A percentile compares a stretch with the other conserved stretches of the same genome.
phyloP scores from a whole-genome alignment of 2,888 invertebrate species.

The Ecdyonurus torrentis region DNA sequence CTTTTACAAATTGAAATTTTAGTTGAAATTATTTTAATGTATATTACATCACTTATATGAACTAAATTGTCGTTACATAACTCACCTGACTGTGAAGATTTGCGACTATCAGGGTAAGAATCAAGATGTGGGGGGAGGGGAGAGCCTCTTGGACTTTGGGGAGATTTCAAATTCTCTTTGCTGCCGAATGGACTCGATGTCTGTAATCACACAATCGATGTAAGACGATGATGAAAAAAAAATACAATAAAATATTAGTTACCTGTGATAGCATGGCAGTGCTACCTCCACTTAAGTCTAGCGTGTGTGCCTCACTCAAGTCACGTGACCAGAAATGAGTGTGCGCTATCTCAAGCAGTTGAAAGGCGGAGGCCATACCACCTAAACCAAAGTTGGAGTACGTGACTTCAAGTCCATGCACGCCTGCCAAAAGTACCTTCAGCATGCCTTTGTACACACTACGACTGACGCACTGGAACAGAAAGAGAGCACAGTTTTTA shows the following conservation, averaged over 20 bases:
- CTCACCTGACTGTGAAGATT: conserved; percentile 47
- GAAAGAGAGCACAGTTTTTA: conserved; percentile 9
- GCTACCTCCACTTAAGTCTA: conserved; percentile 24
- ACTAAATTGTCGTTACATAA: too few relatives aligned
- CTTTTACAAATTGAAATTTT: too few relatives aligned
- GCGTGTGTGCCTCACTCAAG: conserved; percentile 33
- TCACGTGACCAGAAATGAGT: conserved; percentile 96
- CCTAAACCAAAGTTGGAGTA: conserved; percentile 87
- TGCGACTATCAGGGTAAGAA: conserved; percentile 29
- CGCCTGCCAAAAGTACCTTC: conserved; percentile 75
- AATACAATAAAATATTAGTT: conserved; percentile 16
- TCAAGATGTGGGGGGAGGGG: conserved; percentile 32
- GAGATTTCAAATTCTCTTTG: conserved; percentile 46
- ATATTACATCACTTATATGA: too few relatives aligned
- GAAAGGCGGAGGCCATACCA: conserved; percentile 94
- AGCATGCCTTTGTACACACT: conserved; percentile 94
- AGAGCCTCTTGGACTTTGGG: conserved; percentile 38
- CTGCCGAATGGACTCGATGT: conserved; percentile 50
- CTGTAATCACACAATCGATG: conserved; percentile 21
- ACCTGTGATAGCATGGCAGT: conserved; percentile 33
- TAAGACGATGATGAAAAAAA: conserved; percentile 11
- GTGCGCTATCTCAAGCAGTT: conserved; percentile 94
- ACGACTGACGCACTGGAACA: conserved; percentile 63
- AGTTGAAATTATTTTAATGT: too few relatives aligned
- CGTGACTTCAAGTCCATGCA: conserved; percentile 80